Percentiles rank a stretch among this genome's conserved stretches.
phyloP scores from a whole-genome alignment of 2,888 invertebrate species.

The Agrotis clavis region DNA sequence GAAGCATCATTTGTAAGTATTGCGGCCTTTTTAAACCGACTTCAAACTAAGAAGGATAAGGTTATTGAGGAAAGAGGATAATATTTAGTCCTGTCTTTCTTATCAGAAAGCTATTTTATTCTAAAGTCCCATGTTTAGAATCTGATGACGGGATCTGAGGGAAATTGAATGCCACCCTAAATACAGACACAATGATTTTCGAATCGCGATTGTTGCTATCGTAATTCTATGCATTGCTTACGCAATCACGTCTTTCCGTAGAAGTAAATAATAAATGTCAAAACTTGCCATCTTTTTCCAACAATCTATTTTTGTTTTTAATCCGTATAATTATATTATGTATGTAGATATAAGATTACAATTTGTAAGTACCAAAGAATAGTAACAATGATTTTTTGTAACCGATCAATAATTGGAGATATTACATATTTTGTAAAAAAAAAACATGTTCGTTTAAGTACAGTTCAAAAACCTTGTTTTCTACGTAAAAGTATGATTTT shows the following conservation, averaged over 20 bases:
- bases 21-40: no score
- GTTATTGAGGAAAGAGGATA: no score
- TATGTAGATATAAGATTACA: conserved; percentile 45
- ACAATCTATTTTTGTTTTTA: conserved; percentile 2
- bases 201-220: no score
- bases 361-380: conserved; percentile 57
- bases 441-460: neutral
- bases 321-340: neutral
- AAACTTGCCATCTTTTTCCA: conserved; percentile 12
- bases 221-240: neutral
- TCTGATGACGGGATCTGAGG: no score
- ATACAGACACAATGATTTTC: no score
- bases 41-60: no score
- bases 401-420: conserved; percentile 39
- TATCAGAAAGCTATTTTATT: no score
- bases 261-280: neutral
- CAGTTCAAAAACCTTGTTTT: neutral
- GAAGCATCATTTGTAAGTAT: no score
- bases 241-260: neutral
- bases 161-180: no score
- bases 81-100: no score
- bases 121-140: no score
- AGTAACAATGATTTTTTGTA: conserved; percentile 29
- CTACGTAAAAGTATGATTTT: neutral
- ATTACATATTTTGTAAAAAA: neutral